Base-by-base conservation (phyloP, 2,888 invertebrate genomes). In the Acanthoscelides obtectus region DNA sequence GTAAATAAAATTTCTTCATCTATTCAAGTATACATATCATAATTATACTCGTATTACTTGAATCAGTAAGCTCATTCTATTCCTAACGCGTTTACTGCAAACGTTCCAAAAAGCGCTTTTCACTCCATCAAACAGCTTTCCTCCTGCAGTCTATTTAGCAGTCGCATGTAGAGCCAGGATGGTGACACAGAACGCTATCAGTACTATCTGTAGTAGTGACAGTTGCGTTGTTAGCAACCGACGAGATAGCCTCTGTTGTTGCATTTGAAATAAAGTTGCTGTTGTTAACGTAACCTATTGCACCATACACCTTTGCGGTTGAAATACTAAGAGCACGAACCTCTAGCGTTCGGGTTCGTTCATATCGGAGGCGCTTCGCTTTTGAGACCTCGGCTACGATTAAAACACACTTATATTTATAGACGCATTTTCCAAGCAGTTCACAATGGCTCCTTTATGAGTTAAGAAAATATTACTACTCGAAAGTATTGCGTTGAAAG, bases 301-400 rank as follows among this genome's bases (percentile, higher is more conserved):
- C 77, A 2, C 79, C 81, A 45, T 77, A 77, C 6, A 83, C 77
- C 64, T 80, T 78, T 0, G 83, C 81, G 2, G 79, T 83, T 0
- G 82, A 82, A 74, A 84, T 80, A 73, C 83, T 83, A 1, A 83
- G 83, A 67, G 83, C 78, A 22, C 76, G 77, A 17, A 83, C 75
- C 8, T n/a, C n/a, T n/a, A n/a, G n/a, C n/a, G n/a, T n/a, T n/a
- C n/a, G n/a, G n/a, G n/a, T n/a, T n/a, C n/a, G n/a, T n/a, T n/a
- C n/a, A n/a, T n/a, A n/a, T n/a, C n/a, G n/a, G n/a, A n/a, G n/a
- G n/a, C n/a, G n/a, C n/a, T n/a, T n/a, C n/a, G n/a, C n/a, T n/a
- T n/a, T n/a, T n/a, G n/a, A n/a, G n/a, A n/a, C n/a, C n/a, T n/a
- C n/a, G n/a, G n/a, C n/a, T n/a, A n/a, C n/a, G n/a, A n/a, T n/a